A percentile compares a stretch with the other conserved stretches of the same genome.
These are phyloP conservation scores for Channa maculata DNA, from an alignment of 2,113 vertebrate species.

Conservation along the genomic window DNA sequence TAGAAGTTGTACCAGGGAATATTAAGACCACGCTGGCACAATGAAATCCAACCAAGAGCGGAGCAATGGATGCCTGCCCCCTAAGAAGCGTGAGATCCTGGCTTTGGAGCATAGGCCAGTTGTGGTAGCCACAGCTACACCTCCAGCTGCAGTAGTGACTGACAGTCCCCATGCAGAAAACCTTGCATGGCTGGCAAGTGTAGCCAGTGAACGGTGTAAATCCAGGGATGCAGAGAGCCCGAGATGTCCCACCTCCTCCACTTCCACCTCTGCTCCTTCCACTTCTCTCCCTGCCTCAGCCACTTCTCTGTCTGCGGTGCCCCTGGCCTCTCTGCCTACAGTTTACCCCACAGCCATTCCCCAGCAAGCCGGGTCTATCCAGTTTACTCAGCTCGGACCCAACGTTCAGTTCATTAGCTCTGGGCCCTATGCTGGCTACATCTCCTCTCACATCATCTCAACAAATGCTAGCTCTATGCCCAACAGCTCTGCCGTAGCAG, in stretches of 20 bases:
- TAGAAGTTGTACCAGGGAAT: slow-evolving; percentile 25
- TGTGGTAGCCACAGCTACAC: slow-evolving; percentile 79
- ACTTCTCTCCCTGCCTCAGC: slow-evolving; percentile 62
- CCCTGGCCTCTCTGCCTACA: slow-evolving; percentile 89
- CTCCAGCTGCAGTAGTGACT: slow-evolving; percentile 80
- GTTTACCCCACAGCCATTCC: slow-evolving; percentile 89
- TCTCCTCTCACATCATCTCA: slow-evolving; percentile 95
- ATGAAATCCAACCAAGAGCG: slow-evolving; percentile 99
- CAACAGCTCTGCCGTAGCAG: slow-evolving; percentile 81
- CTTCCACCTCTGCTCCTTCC: slow-evolving; percentile 65
- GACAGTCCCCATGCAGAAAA: slow-evolving; percentile 86
- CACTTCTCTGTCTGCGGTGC: slow-evolving; percentile 83
- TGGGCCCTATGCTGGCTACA: slow-evolving; percentile 94
- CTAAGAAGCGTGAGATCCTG: slow-evolving; percentile 98
- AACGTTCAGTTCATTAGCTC: slow-evolving; percentile 97
- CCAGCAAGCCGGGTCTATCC: slow-evolving; percentile 90
- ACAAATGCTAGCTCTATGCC: slow-evolving; percentile 82
- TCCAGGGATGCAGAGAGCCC: slow-evolving; percentile 85
- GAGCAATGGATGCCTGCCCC: slow-evolving; percentile 98
- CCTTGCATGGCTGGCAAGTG: slow-evolving; percentile 91
- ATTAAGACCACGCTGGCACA: slow-evolving; percentile 66
- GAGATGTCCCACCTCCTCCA: slow-evolving; percentile 81
- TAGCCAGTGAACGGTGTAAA: slow-evolving; percentile 85
- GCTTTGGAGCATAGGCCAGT: slow-evolving; percentile 92
- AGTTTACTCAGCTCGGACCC: slow-evolving; percentile 93